Percentiles rank a stretch among this genome's conserved stretches.
Evolutionary conservation across 1,140 invertebrate genomes (phyloP).

Genomic region (Drosophila murphyi): DNA sequence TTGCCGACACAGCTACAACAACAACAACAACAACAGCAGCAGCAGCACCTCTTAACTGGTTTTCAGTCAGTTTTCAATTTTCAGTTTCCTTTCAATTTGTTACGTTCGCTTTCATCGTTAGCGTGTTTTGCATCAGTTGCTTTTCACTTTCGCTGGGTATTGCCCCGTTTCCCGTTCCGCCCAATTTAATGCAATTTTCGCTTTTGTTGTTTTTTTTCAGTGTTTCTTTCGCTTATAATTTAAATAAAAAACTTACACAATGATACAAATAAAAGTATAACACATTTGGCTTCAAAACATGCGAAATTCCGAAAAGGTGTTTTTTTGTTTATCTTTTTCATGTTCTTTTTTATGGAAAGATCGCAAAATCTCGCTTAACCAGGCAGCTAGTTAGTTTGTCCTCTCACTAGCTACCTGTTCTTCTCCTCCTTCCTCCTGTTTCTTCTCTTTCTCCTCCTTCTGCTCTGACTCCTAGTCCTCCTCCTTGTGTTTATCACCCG

Average conservation of each 20-base stretch:
- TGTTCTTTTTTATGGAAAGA: neutral
- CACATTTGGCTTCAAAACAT: constrained; percentile 81
- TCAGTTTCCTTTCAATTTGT: constrained; percentile 56
- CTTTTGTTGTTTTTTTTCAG: constrained; percentile 43
- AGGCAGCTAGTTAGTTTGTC: constrained; percentile 76
- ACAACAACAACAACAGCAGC: constrained; percentile 16
- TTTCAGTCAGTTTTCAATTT: constrained; percentile 51
- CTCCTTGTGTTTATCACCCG: constrained; percentile 66
- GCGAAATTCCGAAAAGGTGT: constrained; percentile 30
- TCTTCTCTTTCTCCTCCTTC: constrained; percentile 52
- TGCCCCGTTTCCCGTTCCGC: constrained; percentile 10
- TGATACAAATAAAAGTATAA: constrained; percentile 75
- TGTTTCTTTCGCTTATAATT: constrained; percentile 82
- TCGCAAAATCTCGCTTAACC: constrained; percentile 61
- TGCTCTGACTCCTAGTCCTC: constrained; percentile 42
- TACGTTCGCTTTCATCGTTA: constrained; percentile 22
- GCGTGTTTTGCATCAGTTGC: constrained; percentile 35
- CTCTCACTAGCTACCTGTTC: constrained; percentile 61
- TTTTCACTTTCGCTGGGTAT: constrained; percentile 69
- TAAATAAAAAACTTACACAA: constrained; percentile 73
- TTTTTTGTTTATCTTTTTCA: neutral
- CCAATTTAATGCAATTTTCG: constrained; percentile 32
- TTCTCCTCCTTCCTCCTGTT: constrained; percentile 26
- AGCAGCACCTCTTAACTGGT: constrained; percentile 53
- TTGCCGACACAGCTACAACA: constrained; percentile 16